Evolutionary conservation across 1,140 invertebrate species (phyloP), one percentile per base, ranked within the genome.

Genomic region (Pseudomyrmex cubaensis): DNA sequence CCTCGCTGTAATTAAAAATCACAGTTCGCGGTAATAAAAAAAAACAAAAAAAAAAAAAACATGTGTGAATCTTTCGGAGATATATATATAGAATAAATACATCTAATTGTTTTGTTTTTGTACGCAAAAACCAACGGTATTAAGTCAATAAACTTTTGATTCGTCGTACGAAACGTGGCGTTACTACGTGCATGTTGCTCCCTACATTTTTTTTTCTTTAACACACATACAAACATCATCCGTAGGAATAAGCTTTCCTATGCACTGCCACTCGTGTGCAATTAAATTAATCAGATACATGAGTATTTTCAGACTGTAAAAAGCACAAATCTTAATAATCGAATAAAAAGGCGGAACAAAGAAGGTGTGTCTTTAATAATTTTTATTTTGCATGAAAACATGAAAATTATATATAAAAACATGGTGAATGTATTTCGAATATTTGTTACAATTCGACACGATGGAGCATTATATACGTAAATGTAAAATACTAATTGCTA

Each of bases 271-370:
- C 64, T 85, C 62, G 61, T 74, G 83, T 72, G 78, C 73, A 89
- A 86, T 83, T 85, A 75, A 86, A 90, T 88, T 90, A 91, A 89
- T 85, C 76, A 82, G 82, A 64, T 88, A 90, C 87, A 7, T 90
- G 90, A 91, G 90, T 90, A 91, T 90, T 91, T 59, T 91, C 89
- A 88, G 85, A 87, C 83, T 87, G 15, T 46, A 25, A 70, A 76
- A 83, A 70, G n/a, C 56, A 17, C 20, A 61, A 62, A 48, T 44
- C 70, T 75, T 56, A 59, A 78, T 66, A 57, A 77, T 76, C 63
- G 46, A 63, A 63, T 61, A 50, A 67, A 57, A 35, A 20, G 13
- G 62, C 17, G 52, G 12, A 13, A 69, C 13, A 66, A 78, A 67
- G 10, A n/a, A 67, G 57, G 70, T n/a, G 9, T 54, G n/a, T 76